Evolutionary conservation across 1,140 invertebrate genomes (phyloP), one percentile per base, ranked within the genome.

Genomic region (Aricia agestis): DNA sequence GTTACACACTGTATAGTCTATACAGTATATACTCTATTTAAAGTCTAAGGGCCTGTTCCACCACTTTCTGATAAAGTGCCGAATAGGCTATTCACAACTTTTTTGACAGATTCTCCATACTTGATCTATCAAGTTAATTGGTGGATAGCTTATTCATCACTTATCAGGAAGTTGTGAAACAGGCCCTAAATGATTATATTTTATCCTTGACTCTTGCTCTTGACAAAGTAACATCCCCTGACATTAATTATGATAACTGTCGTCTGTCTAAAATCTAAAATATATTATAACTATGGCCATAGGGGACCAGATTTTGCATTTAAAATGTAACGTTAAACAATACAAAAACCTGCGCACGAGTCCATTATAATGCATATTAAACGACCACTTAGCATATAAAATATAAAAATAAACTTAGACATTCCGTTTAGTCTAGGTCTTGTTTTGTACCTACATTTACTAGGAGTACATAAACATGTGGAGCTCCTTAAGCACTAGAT

Each of bases 381-480:
- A 13, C 13, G 13, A 52, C 45, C 45, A 52, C 45, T 52, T 52
- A 13, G 6, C 45, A 52, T 52, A 52, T 52, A 52, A 52, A 52
- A 52, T 52, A 52, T 52, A 15, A 52, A 52, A 52, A 52, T 17
- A 11, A 74, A 75, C 73, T 71, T 78, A 82, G 79, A 78, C 78
- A 67, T 59, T 61, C 59, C 59, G 59, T 58, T 59, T 59, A 69
- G 68, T 32, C 76, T 81, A 79, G 74, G 77, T 76, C 74, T 77
- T 76, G 73, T 67, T 75, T 72, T 74, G 72, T 81, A 79, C 76
- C 78, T 81, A 80, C 74, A 78, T 76, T 74, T 82, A 82, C 80
- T 67, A 82, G 79, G 81, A 72, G 71, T 74, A 59, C 73, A 83
- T 81, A 83, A 76, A 72, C 66, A 58, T 63, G 7, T 13, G 75